Conservation (phyloP, 2,888 invertebrate genomes). For the Oscheius sp. region DNA sequence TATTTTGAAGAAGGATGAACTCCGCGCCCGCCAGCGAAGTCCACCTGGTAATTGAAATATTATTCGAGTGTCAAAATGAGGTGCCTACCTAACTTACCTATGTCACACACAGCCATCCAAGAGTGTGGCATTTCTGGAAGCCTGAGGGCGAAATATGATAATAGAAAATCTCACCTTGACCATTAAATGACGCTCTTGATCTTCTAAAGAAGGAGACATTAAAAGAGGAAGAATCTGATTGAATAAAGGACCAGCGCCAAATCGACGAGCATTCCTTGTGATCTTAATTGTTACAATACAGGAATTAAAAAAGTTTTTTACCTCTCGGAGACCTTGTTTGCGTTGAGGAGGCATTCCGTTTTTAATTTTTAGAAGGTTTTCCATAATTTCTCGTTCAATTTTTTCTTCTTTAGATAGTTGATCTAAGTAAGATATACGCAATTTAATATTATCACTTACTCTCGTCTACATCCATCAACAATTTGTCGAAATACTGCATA, state of each 20-base stretch:
- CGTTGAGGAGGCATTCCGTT: constrained; percentile 99
- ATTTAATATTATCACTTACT: constrained; percentile 79
- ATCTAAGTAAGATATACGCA: constrained; percentile 22
- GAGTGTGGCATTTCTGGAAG: constrained; percentile 23
- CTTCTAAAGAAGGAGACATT: constrained; percentile 99
- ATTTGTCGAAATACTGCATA: constrained; percentile 98
- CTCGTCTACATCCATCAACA: constrained; percentile 97
- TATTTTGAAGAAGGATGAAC: neutral
- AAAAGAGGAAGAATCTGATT: constrained; percentile 97
- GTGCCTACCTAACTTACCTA: constrained; percentile 17
- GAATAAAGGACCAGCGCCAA: constrained; percentile 97
- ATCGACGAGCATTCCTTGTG: constrained; percentile 97
- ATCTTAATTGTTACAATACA: constrained; percentile 76
- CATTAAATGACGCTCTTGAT: constrained; percentile 96
- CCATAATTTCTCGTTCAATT: constrained; percentile 99
- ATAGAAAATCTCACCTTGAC: constrained; percentile 80
- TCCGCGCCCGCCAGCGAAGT: constrained; percentile 17
- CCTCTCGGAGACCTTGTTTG: constrained; percentile 77
- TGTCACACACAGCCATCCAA: neutral
- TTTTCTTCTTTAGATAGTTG: constrained; percentile 85
- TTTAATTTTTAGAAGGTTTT: constrained; percentile 94
- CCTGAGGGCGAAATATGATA: neutral
- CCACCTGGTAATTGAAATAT: constrained; percentile 1
- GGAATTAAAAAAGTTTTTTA: neutral
- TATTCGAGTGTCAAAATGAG: neutral